Evolutionary conservation across 2,888 invertebrate species (phyloP).

Genomic region (Scaptomyza caliginosa): DNA sequence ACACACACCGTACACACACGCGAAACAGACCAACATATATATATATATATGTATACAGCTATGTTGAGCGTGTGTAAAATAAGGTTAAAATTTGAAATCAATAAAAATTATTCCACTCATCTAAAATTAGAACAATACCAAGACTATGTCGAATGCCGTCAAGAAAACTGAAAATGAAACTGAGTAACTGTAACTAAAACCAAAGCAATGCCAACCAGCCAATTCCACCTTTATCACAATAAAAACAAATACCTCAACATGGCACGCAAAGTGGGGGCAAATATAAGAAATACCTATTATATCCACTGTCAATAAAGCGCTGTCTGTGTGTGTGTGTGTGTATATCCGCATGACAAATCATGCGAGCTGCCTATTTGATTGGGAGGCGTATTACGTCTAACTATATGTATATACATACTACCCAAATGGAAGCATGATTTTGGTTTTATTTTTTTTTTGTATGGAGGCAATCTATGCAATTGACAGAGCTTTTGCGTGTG

Average conservation of each 20-base stretch:
- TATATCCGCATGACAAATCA: constrained; percentile 68
- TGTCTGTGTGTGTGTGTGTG: constrained; percentile 12
- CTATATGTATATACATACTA: not conserved
- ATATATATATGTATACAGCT: not conserved
- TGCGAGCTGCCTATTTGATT: constrained; percentile 44
- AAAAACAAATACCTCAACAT: constrained; percentile 28
- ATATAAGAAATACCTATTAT: constrained; percentile 21
- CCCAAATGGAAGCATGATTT: constrained; percentile 1
- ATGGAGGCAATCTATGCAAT: constrained; percentile 8
- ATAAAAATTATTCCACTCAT: constrained; percentile 82
- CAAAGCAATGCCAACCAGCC: constrained; percentile 30
- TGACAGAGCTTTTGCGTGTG: constrained; percentile 19
- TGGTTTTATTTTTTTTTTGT: not conserved
- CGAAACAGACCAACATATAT: too few relatives aligned
- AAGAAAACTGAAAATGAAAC: constrained; percentile 28
- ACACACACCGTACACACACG: too few relatives aligned
- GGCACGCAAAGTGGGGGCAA: constrained; percentile 34
- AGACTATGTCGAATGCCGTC: constrained; percentile 33
- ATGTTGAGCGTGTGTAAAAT: constrained; percentile 66
- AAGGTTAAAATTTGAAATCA: constrained; percentile 82
- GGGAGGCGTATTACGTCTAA: not conserved
- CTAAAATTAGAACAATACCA: constrained; percentile 81
- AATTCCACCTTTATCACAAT: not conserved
- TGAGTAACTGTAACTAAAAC: constrained; percentile 35
- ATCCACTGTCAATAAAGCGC: constrained; percentile 30